phyloP scores from a whole-genome alignment of 2,113 vertebrate genomes.

The Apodemus speciosus region DNA sequence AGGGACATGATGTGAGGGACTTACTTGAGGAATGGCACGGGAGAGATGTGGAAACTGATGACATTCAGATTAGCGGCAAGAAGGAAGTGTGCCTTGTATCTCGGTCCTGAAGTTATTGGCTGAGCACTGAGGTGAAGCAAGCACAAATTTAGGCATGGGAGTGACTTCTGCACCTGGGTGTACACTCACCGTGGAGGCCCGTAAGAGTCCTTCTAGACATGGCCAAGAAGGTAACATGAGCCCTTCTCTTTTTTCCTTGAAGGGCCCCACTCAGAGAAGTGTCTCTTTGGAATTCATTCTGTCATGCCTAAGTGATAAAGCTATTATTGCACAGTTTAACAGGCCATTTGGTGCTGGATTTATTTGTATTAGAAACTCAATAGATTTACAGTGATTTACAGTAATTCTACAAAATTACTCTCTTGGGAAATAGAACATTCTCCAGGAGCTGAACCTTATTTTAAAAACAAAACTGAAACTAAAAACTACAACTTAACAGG shows the following conservation, averaged over 20 bases:
- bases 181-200: neutral
- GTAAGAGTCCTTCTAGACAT: neutral
- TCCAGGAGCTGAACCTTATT: constrained; percentile 38
- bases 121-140: neutral
- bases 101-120: neutral
- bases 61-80: neutral
- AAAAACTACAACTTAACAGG: neutral
- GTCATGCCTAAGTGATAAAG: neutral
- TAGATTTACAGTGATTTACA: constrained; percentile 59
- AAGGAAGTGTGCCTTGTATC: neutral
- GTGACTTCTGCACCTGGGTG: neutral
- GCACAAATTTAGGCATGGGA: neutral
- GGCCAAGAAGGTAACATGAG: neutral
- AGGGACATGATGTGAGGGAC: neutral
- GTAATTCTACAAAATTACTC: neutral
- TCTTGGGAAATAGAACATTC: constrained; percentile 51
- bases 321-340: neutral
- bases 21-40: neutral
- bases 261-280: neutral
- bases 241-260: neutral
- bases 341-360: constrained; percentile 29
- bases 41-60: neutral
- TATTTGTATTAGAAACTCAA: constrained; percentile 52
- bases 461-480: constrained; percentile 9
- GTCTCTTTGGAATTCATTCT: constrained; percentile 35